These are phyloP conservation scores for Echinarachnius parma DNA, from an alignment of 53 echinoderm and acorn worm species.

Conservation along the genomic window DNA sequence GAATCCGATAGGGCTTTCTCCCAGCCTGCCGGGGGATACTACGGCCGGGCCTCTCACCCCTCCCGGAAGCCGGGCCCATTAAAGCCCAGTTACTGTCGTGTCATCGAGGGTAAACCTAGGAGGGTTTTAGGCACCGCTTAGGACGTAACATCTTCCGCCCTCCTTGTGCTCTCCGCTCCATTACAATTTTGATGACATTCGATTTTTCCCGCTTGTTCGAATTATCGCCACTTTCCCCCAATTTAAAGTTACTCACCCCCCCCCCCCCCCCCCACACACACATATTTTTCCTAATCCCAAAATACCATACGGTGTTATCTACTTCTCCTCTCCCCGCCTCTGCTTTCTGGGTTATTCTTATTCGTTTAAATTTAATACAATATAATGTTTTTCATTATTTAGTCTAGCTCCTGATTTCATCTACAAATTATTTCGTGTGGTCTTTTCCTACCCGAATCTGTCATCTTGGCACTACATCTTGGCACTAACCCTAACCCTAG, in stretches of 20 bases:
- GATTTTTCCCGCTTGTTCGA: slow-evolving; percentile 41
- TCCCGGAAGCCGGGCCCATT: slow-evolving; percentile 43
- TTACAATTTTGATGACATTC: slow-evolving; percentile 47
- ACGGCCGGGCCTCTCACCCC: slow-evolving; percentile 14
- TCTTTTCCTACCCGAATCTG: too few species aligned
- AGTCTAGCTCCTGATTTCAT: too few species aligned
- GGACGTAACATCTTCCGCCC: slow-evolving; percentile 45
- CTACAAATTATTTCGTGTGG: too few species aligned
- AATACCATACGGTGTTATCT: not conserved
- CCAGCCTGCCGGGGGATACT: slow-evolving; percentile 11
- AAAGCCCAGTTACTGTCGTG: slow-evolving; percentile 41
- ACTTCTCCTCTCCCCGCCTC: not conserved
- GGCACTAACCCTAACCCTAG: too few species aligned
- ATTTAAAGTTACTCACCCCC: too few species aligned
- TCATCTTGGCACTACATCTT: too few species aligned
- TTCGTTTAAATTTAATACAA: too few species aligned
- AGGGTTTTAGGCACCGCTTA: slow-evolving; percentile 40
- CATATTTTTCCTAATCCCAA: not conserved
- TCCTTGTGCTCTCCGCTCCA: slow-evolving; percentile 37
- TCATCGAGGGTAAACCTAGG: slow-evolving; percentile 38
- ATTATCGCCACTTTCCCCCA: slow-evolving; percentile 22
- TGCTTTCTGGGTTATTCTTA: too few species aligned
- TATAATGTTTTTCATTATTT: too few species aligned
- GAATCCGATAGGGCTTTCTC: slow-evolving; percentile 2
- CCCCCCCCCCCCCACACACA: not conserved